phyloP scores from a whole-genome alignment of 2,888 invertebrate species.

The Embidobia sp. region DNA sequence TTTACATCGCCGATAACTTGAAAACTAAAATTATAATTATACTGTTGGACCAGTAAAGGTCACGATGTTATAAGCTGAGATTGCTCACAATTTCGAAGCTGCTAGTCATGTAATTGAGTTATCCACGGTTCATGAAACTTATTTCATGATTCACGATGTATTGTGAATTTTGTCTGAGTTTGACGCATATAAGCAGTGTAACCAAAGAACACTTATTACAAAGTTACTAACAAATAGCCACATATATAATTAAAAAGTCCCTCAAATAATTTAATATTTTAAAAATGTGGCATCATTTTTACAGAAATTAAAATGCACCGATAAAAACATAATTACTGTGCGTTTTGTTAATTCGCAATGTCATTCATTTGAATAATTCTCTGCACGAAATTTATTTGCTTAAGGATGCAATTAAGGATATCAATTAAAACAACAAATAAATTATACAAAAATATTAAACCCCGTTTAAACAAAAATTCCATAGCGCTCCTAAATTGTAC shows the following conservation, averaged over 20 bases:
- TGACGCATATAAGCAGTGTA: too few relatives aligned
- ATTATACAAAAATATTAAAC: too few relatives aligned
- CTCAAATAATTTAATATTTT: neutral
- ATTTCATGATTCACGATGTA: neutral
- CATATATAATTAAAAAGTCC: neutral
- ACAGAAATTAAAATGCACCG: too few relatives aligned
- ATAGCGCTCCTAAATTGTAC: too few relatives aligned
- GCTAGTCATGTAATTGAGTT: neutral
- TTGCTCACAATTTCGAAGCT: conserved; percentile 1
- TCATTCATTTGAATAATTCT: conserved; percentile 4
- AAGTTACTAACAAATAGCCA: neutral
- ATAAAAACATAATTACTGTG: neutral
- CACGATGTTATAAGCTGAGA: conserved; percentile 1
- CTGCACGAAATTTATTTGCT: too few relatives aligned
- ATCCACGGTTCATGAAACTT: neutral
- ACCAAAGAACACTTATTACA: neutral
- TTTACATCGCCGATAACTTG: conserved; percentile 2
- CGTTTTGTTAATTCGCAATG: neutral
- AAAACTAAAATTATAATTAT: neutral
- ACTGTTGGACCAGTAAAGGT: conserved; percentile 2
- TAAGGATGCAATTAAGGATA: too few relatives aligned
- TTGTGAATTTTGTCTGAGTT: neutral
- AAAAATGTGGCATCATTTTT: too few relatives aligned
- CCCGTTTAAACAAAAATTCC: too few relatives aligned
- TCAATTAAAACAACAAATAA: too few relatives aligned